Percentiles rank a stretch among this genome's conserved stretches.
phyloP scores from a whole-genome alignment of 2,113 vertebrate species.

The Nycticebus coucang region DNA sequence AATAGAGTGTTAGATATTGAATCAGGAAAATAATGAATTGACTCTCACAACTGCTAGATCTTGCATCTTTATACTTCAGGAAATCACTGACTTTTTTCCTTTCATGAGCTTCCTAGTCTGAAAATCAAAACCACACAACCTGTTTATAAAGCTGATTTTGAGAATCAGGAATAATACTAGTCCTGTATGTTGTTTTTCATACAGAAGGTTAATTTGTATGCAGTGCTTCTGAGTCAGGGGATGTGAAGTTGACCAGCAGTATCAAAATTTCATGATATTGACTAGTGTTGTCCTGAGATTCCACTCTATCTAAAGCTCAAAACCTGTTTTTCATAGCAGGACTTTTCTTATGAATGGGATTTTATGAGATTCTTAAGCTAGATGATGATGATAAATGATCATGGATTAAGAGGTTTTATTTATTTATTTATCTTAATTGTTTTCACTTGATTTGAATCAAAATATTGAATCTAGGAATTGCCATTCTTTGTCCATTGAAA shows the following conservation, averaged over 20 bases:
- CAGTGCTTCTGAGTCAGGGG: neutral
- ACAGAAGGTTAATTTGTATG: neutral
- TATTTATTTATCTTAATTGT: neutral
- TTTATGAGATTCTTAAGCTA: conserved; percentile 37
- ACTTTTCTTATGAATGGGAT: neutral
- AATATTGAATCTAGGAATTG: neutral
- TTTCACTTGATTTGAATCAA: conserved; percentile 28
- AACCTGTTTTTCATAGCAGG: neutral
- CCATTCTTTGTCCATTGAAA: neutral
- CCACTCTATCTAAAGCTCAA: neutral
- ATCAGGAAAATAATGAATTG: conserved; percentile 21
- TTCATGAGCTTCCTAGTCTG: neutral
- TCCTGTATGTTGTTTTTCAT: neutral
- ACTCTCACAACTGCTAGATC: neutral
- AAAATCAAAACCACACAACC: neutral
- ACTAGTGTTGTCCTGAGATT: neutral
- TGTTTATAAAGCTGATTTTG: neutral
- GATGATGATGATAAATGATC: neutral
- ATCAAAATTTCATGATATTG: neutral
- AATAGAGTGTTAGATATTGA: neutral
- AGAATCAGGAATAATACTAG: conserved; percentile 5
- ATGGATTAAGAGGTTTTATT: neutral
- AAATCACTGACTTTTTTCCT: conserved; percentile 21
- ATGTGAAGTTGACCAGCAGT: neutral
- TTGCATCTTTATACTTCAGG: neutral